Percentiles rank a stretch among this genome's conserved stretches.
Evolutionary conservation across 2,888 invertebrate species (phyloP).

Genomic region (Drosophila buzzatii): DNA sequence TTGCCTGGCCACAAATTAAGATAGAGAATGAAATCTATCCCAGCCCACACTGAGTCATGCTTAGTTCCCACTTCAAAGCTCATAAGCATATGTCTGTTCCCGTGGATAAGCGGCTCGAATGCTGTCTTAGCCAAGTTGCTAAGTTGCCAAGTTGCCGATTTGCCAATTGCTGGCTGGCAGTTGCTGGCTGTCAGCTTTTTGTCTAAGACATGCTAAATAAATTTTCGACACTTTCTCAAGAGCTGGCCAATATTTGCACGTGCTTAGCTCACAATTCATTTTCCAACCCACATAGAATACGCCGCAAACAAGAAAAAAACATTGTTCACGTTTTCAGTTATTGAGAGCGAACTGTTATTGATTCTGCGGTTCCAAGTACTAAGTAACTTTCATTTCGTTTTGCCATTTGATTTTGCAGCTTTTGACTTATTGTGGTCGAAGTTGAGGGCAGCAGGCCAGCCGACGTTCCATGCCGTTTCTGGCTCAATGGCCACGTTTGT

Average conservation of each 20-base stretch:
- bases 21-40: not conserved
- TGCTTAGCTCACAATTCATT: slow-evolving; percentile 25
- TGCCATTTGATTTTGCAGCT: slow-evolving; percentile 58
- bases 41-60: slow-evolving; percentile 24
- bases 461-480: slow-evolving; percentile 46
- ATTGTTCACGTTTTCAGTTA: slow-evolving; percentile 49
- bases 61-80: slow-evolving; percentile 15
- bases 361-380: slow-evolving; percentile 72
- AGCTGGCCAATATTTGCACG: slow-evolving; percentile 18
- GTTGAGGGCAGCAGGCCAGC: slow-evolving; percentile 24
- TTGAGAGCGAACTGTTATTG: slow-evolving; percentile 68
- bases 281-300: slow-evolving; percentile 42
- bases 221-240: slow-evolving; percentile 66
- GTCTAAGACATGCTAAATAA: slow-evolving; percentile 56
- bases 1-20: slow-evolving; percentile 12
- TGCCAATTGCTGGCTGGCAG: slow-evolving; percentile 13
- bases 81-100: slow-evolving; percentile 48
- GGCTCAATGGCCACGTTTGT: slow-evolving; percentile 74
- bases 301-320: slow-evolving; percentile 30
- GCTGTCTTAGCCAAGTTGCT: slow-evolving; percentile 53
- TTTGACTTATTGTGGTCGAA: slow-evolving; percentile 54
- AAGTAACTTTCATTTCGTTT: slow-evolving; percentile 69
- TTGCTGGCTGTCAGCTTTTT: slow-evolving; percentile 30
- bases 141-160: slow-evolving; percentile 19
- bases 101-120: slow-evolving; percentile 39